A percentile compares a stretch with the other conserved stretches of the same genome.
Evolutionary conservation across 2,888 invertebrate genomes (phyloP).

Genomic region (Cephus runcator): DNA sequence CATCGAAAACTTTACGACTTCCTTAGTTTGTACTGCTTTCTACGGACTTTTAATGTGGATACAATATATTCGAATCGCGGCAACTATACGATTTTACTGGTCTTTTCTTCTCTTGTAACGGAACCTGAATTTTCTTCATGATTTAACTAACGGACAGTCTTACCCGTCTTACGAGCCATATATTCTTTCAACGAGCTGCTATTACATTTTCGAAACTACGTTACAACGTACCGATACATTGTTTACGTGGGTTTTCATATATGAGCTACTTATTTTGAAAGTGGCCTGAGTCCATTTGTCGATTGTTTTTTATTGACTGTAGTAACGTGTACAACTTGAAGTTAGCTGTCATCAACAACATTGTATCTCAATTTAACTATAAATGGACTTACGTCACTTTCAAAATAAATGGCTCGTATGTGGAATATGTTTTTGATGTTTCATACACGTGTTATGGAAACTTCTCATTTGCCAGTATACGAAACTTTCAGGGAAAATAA

Average conservation of each 20-base stretch:
- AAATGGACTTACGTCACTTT: no score
- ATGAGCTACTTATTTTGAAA: no score
- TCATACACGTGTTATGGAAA: background rate
- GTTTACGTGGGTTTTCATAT: no score
- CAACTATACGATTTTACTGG: background rate
- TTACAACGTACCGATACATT: no score
- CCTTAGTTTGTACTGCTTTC: background rate
- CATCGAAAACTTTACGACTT: background rate
- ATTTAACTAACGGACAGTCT: background rate
- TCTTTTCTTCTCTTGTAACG: background rate
- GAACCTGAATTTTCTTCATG: background rate
- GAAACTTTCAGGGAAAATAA: background rate
- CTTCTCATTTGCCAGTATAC: background rate
- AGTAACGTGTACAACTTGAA: no score
- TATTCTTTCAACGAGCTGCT: background rate
- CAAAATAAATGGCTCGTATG: no score
- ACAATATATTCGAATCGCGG: background rate
- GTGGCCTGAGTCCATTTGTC: no score
- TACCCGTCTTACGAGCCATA: background rate
- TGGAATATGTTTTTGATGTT: background rate
- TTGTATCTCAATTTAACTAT: no score
- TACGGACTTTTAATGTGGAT: background rate
- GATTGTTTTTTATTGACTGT: no score
- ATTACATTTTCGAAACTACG: no score
- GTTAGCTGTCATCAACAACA: no score